Evolutionary conservation across 2,888 invertebrate genomes (phyloP), one percentile per base, ranked within the genome.

Genomic region (Eretmocerus hayati): DNA sequence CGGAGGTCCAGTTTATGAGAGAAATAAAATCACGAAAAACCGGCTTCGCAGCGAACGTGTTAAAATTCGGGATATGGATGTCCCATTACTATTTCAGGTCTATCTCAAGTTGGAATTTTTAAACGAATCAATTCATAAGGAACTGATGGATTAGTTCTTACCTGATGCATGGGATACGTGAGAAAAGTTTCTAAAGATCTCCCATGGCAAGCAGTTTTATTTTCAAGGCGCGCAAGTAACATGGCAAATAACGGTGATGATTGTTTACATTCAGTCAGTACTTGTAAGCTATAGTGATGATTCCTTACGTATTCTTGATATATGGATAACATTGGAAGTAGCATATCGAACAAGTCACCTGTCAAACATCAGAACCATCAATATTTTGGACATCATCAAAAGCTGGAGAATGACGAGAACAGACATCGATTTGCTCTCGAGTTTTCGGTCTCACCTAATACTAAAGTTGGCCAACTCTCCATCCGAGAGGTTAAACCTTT

Each of bases 101-200:
- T n/a, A n/a, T n/a, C n/a, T n/a, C n/a, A n/a, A n/a, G n/a, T n/a
- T n/a, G n/a, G n/a, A n/a, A n/a, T n/a, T n/a, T n/a, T n/a, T n/a
- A n/a, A n/a, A n/a, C n/a, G n/a, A n/a, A n/a, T n/a, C n/a, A n/a
- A n/a, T n/a, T n/a, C n/a, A n/a, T n/a, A n/a, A n/a, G n/a, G n/a
- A n/a, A n/a, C n/a, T n/a, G n/a, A n/a, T n/a, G n/a, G n/a, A n/a
- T n/a, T n/a, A n/a, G n/a, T 18, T 41, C 54, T 62, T 71, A 89
- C 90, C 84, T 92, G 92, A 74, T 91, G 90, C 92, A 93, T 93
- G 16, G 92, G 92, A 73, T 90, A 92, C 2, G 91, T 92, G 51
- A 93, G 77, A 70, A 92, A 92, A 2, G 85, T 89, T 73, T 92
- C 92, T 58, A 93, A 71, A 4, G 89, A 85, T 43, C 91, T 76